These are phyloP conservation scores for Villa cingulata DNA, from an alignment of 2,888 invertebrate species.

Conservation along the genomic window DNA sequence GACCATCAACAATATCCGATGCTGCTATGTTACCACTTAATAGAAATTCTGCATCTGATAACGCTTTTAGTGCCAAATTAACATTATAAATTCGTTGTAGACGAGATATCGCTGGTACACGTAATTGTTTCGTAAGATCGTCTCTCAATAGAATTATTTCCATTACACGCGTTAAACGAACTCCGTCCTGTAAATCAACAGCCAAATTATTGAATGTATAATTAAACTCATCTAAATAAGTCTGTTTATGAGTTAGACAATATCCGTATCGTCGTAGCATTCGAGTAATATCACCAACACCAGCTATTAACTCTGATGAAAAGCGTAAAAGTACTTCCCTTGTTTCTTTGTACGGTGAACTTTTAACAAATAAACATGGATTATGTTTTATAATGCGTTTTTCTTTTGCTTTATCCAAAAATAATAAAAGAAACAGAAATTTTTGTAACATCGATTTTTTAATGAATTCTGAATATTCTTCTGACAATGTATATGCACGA, in stretches of 20 bases:
- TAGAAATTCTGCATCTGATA: slow-evolving; percentile 35
- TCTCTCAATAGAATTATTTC: slow-evolving; percentile 62
- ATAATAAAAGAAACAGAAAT: slow-evolving; percentile 67
- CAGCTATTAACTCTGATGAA: slow-evolving; percentile 61
- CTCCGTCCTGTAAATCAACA: slow-evolving; percentile 73
- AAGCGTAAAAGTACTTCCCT: slow-evolving; percentile 62
- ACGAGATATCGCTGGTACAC: slow-evolving; percentile 73
- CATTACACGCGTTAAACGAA: slow-evolving; percentile 70
- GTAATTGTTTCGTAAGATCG: slow-evolving; percentile 49
- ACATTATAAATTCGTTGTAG: slow-evolving; percentile 80
- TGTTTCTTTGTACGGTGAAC: slow-evolving; percentile 61
- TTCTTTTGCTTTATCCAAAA: slow-evolving; percentile 73
- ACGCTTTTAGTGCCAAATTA: slow-evolving; percentile 56
- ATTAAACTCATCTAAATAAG: slow-evolving; percentile 74
- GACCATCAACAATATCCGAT: slow-evolving; percentile 74
- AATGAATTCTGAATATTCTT: slow-evolving; percentile 52
- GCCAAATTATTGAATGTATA: slow-evolving; percentile 69
- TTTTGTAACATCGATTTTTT: slow-evolving; percentile 74
- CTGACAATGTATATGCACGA: slow-evolving; percentile 42
- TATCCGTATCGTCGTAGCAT: slow-evolving; percentile 65
- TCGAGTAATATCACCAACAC: slow-evolving; percentile 73
- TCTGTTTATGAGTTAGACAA: slow-evolving; percentile 62
- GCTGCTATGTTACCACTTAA: slow-evolving; percentile 46
- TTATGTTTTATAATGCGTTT: slow-evolving; percentile 71
- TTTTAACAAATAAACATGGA: slow-evolving; percentile 74